Evolutionary conservation across 2,113 vertebrate species (phyloP).

Genomic region (Centrocercus urophasianus): DNA sequence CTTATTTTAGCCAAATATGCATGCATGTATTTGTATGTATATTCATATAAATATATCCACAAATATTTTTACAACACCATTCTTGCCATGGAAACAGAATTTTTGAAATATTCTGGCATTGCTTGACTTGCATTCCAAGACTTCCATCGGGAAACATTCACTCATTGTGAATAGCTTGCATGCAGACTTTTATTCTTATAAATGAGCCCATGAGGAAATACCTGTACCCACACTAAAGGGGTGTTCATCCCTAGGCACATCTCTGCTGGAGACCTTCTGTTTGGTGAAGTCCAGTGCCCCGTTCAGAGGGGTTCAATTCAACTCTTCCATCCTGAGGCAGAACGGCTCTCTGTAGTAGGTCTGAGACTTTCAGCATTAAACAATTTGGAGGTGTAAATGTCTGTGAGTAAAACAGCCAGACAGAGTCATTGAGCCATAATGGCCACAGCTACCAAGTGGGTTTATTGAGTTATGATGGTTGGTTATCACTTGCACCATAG

Average conservation of each 20-base stretch:
- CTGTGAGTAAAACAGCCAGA: neutral
- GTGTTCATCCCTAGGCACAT: fast-evolving
- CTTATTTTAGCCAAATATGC: neutral
- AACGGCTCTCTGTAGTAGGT: neutral
- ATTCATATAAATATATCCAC: neutral
- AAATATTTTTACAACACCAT: neutral
- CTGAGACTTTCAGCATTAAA: neutral
- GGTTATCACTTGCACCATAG: neutral
- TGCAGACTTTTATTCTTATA: neutral
- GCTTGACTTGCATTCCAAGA: neutral
- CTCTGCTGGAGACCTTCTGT: neutral
- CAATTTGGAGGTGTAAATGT: neutral
- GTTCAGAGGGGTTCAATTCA: fast-evolving
- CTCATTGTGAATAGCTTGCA: neutral
- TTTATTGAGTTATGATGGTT: neutral
- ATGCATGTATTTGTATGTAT: neutral
- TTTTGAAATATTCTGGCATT: neutral
- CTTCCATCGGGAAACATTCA: neutral
- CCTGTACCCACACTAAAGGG: neutral
- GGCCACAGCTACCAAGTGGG: neutral
- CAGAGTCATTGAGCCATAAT: neutral
- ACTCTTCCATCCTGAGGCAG: neutral
- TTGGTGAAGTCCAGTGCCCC: neutral
- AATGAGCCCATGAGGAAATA: neutral
- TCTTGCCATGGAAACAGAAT: neutral